Percentiles rank a stretch among this genome's conserved stretches.
Evolutionary conservation across 64 coral and sea anemone genomes (phyloP).

Genomic region (Montipora sp.): DNA sequence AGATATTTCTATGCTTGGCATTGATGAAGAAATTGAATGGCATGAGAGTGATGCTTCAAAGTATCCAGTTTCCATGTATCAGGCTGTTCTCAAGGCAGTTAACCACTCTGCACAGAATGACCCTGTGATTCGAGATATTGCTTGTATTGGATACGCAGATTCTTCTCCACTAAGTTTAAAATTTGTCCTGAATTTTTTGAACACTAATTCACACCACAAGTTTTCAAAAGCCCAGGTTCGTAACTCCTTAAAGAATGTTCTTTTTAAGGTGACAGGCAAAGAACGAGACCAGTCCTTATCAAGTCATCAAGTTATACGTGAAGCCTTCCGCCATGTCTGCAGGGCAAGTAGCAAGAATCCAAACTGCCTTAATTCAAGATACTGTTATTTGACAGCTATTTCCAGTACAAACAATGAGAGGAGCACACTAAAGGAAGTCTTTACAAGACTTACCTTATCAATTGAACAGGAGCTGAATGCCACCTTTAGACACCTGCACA

Average conservation of each 20-base stretch:
- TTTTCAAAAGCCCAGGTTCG: conserved; percentile 75
- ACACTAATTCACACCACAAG: conserved; percentile 52
- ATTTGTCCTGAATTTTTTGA: conserved; percentile 66
- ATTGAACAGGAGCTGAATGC: conserved; percentile 65
- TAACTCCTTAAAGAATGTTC: conserved; percentile 72
- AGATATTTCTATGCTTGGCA: conserved; percentile 60
- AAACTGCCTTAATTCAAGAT: conserved; percentile 31
- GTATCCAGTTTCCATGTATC: conserved; percentile 70
- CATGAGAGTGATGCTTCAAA: conserved; percentile 73
- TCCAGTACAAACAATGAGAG: neutral
- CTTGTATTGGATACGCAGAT: conserved; percentile 71
- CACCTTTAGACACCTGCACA: neutral
- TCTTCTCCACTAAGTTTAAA: conserved; percentile 66
- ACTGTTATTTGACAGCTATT: conserved; percentile 20
- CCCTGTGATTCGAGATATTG: conserved; percentile 70
- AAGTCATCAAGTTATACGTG: conserved; percentile 76
- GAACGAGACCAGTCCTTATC: conserved; percentile 53
- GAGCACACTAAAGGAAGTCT: neutral
- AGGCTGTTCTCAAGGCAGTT: conserved; percentile 72
- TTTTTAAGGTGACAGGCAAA: conserved; percentile 70
- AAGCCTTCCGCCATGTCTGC: conserved; percentile 76
- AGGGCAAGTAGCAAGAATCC: conserved; percentile 64
- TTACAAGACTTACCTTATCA: conserved; percentile 56
- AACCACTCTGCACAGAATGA: conserved; percentile 75
- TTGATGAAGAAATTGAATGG: conserved; percentile 81